Base-by-base conservation (phyloP, 2,113 vertebrate genomes). In the Carassius carassius region DNA sequence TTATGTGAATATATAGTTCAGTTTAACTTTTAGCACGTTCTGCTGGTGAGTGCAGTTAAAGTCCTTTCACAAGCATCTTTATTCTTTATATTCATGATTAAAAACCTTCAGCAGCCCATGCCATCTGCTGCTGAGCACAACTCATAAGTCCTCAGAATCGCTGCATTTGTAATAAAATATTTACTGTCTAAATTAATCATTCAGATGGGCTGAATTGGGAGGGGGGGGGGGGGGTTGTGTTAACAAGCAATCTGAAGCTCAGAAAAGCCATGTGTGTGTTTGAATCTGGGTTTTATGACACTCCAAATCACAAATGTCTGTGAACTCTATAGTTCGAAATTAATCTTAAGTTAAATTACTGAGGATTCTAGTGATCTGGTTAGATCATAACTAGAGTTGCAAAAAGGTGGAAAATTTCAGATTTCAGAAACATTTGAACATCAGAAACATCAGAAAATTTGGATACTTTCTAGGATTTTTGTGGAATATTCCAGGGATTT, bases 51-150 rank as follows among this genome's bases (percentile, higher is more conserved):
- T 88, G 88, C 88, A 89, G 69, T 88, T 88, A 73, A 84, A 91
- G 80, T 89, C 81, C 85, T 87, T 92, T 90, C 90, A 90, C 89
- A 88, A 91, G 87, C 86, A 32, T 58, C 90, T 89, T 87, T 87
- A 85, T 89, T 86, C 69, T 88, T 90, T 84, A 90, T 88, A 90
- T 91, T 91, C 88, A 90, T 90, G 90, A 89, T 86, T 85, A 86
- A 41, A 91, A 91, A 90, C 90, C 90, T 90, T 86, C 84, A 88
- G 90, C 85, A 85, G 87, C 91, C 88, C 88, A 84, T 81, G 86
- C 92, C 93, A 92, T 94, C 92, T 95, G 92, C 86, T 87, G 85
- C 89, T 83, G 65, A 81, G 74, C 69, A 86, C 72, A 86, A 83
- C 77, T 75, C 44, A 35, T 13, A 14, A 62, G 14, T 17, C 77